A percentile compares a stretch with the other conserved stretches of the same genome.
phyloP scores from a whole-genome alignment of 1,140 invertebrate species.

The Archivesica marissinica region DNA sequence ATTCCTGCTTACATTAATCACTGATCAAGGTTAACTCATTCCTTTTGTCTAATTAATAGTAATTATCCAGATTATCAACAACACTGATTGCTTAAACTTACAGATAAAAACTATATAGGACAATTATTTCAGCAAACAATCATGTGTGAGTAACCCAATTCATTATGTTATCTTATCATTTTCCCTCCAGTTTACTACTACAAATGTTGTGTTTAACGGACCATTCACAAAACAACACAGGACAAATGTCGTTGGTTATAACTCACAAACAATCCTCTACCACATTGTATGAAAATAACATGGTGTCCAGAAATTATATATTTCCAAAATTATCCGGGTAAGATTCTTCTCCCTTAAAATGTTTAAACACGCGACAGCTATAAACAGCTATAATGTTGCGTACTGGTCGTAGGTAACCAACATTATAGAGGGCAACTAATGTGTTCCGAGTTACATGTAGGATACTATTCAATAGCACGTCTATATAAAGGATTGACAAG shows the following conservation, averaged over 20 bases:
- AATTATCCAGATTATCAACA: conserved; percentile 1
- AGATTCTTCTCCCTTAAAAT: too few species aligned
- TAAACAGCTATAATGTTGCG: neutral
- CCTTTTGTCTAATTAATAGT: conserved; percentile 1
- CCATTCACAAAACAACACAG: conserved; percentile 23
- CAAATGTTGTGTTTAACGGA: conserved; percentile 16
- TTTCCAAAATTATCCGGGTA: too few species aligned
- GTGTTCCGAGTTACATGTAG: neutral
- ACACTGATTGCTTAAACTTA: neutral
- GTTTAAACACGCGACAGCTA: too few species aligned
- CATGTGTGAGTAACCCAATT: conserved; percentile 4
- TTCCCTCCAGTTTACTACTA: conserved; percentile 24
- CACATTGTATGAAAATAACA: too few species aligned
- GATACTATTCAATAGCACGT: conserved; percentile 4
- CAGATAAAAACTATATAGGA: neutral
- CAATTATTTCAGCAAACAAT: neutral
- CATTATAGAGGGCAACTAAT: neutral
- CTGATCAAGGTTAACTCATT: conserved; percentile 8
- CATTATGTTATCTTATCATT: conserved; percentile 34
- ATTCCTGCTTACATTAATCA: neutral
- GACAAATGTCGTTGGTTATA: too few species aligned
- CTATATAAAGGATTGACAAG: neutral
- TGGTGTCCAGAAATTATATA: too few species aligned
- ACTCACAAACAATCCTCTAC: too few species aligned
- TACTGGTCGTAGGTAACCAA: neutral